A percentile compares a stretch with the other conserved stretches of the same genome.
Conservation (phyloP, 2,888 invertebrate species). For the Leptinotarsa haldemani region DNA sequence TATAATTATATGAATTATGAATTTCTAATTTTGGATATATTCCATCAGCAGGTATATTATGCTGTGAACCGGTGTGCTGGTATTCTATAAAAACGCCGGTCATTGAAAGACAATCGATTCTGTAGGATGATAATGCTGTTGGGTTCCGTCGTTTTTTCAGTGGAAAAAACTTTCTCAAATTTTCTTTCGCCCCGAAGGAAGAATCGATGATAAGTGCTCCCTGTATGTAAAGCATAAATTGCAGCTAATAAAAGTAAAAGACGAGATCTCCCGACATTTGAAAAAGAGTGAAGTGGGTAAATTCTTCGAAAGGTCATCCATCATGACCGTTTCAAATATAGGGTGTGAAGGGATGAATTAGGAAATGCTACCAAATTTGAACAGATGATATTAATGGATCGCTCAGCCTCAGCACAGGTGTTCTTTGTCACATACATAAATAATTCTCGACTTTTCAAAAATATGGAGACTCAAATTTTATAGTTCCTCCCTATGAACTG, state of each 20-base stretch:
- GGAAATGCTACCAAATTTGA: no score
- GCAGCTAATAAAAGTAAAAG: neutral
- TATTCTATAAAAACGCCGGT: slow-evolving; percentile 18
- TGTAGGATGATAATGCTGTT: slow-evolving; percentile 6
- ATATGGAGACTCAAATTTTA: no score
- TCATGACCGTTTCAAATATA: no score
- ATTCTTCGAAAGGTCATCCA: no score
- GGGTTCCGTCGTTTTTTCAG: neutral
- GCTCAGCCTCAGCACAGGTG: no score
- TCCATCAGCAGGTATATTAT: slow-evolving; percentile 25
- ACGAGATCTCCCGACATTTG: no score
- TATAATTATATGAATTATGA: slow-evolving; percentile 46
- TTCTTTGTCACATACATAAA: no score
- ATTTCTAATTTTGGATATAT: slow-evolving; percentile 38
- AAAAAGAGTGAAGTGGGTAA: no score
- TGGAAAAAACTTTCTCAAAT: neutral
- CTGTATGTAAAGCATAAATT: neutral
- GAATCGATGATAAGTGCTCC: neutral
- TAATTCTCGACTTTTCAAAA: no score
- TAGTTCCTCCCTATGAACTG: no score
- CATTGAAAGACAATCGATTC: slow-evolving; percentile 17
- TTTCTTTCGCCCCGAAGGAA: neutral
- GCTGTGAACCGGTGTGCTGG: neutral
- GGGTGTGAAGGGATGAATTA: no score
- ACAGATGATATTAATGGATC: no score